Evolutionary conservation across 2,888 invertebrate species (phyloP), one percentile per base, ranked within the genome.

Genomic region (Clunio marinus): DNA sequence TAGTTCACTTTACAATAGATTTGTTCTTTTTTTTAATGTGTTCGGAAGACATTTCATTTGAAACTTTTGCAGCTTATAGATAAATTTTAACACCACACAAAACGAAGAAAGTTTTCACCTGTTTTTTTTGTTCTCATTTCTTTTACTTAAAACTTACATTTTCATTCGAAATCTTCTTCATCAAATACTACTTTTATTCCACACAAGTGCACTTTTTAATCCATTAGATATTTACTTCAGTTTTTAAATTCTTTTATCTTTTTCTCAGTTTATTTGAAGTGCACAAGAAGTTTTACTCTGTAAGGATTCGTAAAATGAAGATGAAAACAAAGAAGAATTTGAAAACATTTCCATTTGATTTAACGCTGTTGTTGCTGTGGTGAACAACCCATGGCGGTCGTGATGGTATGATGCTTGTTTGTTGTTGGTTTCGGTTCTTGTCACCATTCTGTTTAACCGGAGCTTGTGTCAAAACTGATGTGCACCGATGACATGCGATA

Each of bases 311-410:
- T 27, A 24, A 28, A 17, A 66, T 46, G 32, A 66, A 28, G 66
- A 66, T 20, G 22, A 66, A 15, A 22, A 20, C 66, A 55, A 27
- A 3, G 13, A 55, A 32, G 22, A 28, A 66, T 17, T 66, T 66
- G 51, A 46, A 17, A 35, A 63, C 22, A 35, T 35, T 63, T 27
- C 15, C 24, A 24, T 55, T n/a, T 7, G 25, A 24, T n/a, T 32
- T 55, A 10, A 8, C 55, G 24, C 66, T 55, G 22, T 66, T 51
- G 20, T 55, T 66, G 55, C 35, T 63, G 20, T 24, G 32, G 20
- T 37, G 17, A 37, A 76, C 73, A 37, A 75, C 73, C 75, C 78
- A 76, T n/a, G 77, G 75, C 62, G 78, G 75, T 10, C 75, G 75
- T 63, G 78, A 76, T 55, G 78, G 76, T 13, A 75, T 73, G 8